phyloP scores from a whole-genome alignment of 2,113 vertebrate species.

The Silurus meridionalis region DNA sequence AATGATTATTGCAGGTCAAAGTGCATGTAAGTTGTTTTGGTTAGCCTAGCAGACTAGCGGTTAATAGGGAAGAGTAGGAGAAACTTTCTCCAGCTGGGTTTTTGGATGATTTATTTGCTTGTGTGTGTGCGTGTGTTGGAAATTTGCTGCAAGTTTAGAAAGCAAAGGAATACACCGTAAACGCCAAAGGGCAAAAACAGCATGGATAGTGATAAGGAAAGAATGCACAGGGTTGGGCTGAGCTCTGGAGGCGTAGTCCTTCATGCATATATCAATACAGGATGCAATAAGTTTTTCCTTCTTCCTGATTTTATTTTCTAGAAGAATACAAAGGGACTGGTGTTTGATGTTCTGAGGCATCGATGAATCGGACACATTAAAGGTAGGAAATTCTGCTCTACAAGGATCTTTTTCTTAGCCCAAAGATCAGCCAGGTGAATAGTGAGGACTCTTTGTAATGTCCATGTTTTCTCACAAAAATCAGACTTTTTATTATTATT shows the following conservation, averaged over 20 bases:
- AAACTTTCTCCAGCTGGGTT: not conserved
- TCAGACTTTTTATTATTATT: too few species aligned
- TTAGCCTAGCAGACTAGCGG: conserved; percentile 7
- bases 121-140: not conserved
- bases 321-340: not conserved
- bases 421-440: too few species aligned
- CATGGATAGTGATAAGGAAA: not conserved
- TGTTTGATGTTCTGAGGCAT: conserved; percentile 26
- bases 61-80: not conserved
- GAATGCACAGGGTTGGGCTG: conserved; percentile 11
- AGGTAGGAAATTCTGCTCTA: not conserved
- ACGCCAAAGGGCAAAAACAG: not conserved
- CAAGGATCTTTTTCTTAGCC: too few species aligned
- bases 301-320: not conserved
- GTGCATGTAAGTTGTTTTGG: not conserved
- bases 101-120: not conserved
- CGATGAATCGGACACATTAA: conserved; percentile 36
- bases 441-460: not conserved
- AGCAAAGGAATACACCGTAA: not conserved
- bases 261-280: not conserved
- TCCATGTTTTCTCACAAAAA: not conserved
- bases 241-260: conserved; percentile 4
- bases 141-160: not conserved
- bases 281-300: not conserved
- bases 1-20: not conserved